Evolutionary conservation across 2,888 invertebrate genomes (phyloP), one percentile per base, ranked within the genome.

Genomic region (Agriopis marginaria): DNA sequence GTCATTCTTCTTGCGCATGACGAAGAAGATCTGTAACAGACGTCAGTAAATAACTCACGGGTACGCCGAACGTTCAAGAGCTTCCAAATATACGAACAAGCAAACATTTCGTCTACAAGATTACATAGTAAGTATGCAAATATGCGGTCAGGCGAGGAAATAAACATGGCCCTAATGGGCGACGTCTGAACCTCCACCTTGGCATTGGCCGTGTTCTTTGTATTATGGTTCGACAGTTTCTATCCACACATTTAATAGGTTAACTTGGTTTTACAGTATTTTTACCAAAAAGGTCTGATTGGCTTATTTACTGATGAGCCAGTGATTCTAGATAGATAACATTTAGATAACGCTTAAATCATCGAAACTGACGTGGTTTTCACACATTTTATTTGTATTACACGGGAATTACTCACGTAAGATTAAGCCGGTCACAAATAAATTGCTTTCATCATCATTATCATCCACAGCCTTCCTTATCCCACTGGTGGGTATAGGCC

Each of bases 1-100:
- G 88, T 97, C 96, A 88, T 97, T 97, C 89, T 99, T 98, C 95
- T 99, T 99, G 67, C 99, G 95, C 94, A 99, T 94, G 71, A 99
- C 97, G 94, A 99, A 99, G 95, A 99, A 99, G 85, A 98, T 90
- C 96, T 96, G 92, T 1, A 91, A 91, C 73, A 71, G 75, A 74
- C n/a, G 45, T 17, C n/a, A 23, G 23, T 56, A 67, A 32, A 4
- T 59, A 23, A 55, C 54, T 54, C 44, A 39, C 14, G 39, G n/a
- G 49, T 45, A 11, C 54, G 45, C 51, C 47, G 63, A 59, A 59
- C 63, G 53, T 59, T 59, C 58, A 40, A 68, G 68, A 63, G 54
- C 54, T 58, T 14, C 53, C 42, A 58, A 50, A 62, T 14, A 42
- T 49, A 44, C 32, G 10, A 51, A 23, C 47, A 32, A 49, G 63